Percentiles rank a stretch among this genome's conserved stretches.
These are phyloP conservation scores for Molossus molossus DNA, from an alignment of 2,797 vertebrate genomes.

Conservation along the genomic window DNA sequence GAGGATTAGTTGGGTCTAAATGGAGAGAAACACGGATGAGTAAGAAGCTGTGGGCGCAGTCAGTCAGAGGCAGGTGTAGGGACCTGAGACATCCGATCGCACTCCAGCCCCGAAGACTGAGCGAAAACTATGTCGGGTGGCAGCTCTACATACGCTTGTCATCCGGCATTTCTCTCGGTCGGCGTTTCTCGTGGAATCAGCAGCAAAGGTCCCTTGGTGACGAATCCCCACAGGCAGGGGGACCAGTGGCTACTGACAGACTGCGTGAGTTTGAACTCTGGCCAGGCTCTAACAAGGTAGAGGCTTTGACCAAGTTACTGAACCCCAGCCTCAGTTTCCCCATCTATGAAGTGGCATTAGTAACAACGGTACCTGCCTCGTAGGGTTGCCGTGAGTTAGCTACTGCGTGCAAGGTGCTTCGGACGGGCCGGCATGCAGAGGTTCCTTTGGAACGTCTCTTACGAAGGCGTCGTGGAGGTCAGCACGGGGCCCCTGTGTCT, in stretches of 20 bases:
- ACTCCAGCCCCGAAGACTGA: background rate
- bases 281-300: background rate
- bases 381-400: background rate
- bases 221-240: accelerated
- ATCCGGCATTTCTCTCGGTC: background rate
- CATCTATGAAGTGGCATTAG: no score
- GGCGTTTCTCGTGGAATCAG: background rate
- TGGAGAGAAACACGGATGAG: background rate
- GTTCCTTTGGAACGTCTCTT: accelerated
- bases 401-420: background rate
- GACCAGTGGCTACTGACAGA: no score
- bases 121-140: background rate
- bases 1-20: background rate
- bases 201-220: background rate
- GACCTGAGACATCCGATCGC: background rate
- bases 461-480: background rate
- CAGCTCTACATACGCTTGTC: background rate
- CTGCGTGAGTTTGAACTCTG: accelerated
- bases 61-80: background rate
- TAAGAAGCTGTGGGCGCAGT: background rate
- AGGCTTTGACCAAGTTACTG: background rate
- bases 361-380: no score
- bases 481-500: background rate
- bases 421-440: accelerated
- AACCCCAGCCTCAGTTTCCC: no score